These are phyloP conservation scores for Corythaixoides concolor DNA, from an alignment of 2,113 vertebrate species.

Conservation along the genomic window DNA sequence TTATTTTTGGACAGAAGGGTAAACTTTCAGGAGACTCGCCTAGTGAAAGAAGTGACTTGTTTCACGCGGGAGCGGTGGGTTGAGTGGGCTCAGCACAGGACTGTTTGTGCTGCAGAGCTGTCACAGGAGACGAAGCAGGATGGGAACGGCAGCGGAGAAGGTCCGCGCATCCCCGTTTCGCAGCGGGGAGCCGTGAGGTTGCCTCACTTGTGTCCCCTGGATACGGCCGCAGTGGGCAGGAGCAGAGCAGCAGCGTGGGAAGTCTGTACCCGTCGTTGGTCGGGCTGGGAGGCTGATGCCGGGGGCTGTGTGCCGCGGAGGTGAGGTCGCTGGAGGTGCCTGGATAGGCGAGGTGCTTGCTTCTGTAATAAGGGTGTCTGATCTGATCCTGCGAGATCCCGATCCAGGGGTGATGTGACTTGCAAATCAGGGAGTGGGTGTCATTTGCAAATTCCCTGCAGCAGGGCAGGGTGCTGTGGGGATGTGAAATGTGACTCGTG, in stretches of 20 bases:
- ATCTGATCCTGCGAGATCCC: conserved; percentile 3
- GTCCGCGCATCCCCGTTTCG: not conserved
- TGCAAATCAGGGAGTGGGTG: conserved; percentile 56
- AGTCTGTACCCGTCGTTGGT: not conserved
- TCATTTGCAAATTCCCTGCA: conserved; percentile 37
- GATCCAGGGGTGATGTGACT: conserved; percentile 32
- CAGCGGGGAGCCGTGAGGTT: not conserved
- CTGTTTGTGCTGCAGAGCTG: not conserved
- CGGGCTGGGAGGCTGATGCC: not conserved
- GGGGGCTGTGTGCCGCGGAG: fast-evolving
- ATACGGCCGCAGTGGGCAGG: fast-evolving
- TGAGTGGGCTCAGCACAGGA: not conserved
- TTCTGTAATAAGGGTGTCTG: not conserved
- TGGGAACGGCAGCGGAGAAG: not conserved
- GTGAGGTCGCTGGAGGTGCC: not conserved
- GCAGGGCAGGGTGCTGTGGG: conserved; percentile 23
- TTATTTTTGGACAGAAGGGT: not conserved
- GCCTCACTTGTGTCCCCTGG: fast-evolving
- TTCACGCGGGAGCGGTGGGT: not conserved
- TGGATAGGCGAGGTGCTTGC: not conserved
- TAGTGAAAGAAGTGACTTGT: not conserved
- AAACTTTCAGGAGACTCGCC: not conserved
- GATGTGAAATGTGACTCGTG: not conserved
- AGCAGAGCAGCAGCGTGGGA: not conserved
- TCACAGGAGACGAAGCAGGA: not conserved